Evolutionary conservation across 1,140 invertebrate species (phyloP), one percentile per base, ranked within the genome.

Genomic region (Wiebesia pumilae): DNA sequence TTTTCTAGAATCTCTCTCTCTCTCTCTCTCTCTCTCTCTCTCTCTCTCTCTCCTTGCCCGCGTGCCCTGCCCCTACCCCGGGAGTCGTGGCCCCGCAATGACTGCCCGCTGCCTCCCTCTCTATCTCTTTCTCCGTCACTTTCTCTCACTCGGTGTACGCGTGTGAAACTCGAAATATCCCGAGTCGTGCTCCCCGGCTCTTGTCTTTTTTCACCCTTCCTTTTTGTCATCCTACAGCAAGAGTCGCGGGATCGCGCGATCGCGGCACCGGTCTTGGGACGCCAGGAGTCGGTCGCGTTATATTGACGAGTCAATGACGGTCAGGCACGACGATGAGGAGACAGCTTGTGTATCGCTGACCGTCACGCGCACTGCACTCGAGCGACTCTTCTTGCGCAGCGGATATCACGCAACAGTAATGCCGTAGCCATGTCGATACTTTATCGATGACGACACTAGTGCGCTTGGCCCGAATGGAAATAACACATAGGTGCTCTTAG

Each of bases 1-100:
- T 92, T 92, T 92, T 92, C 91, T 92, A 91, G 88, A 90, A 79
- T 88, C 89, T 86, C 90, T 91, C 89, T 69, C 65, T 77, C 71
- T 80, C 84, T 81, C 81, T 83, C 81, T 81, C 77, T 69, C 40
- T n/a, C n/a, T n/a, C n/a, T n/a, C n/a, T n/a, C n/a, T n/a, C n/a
- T 88, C 89, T 86, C 90, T 91, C 89, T 69, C 43, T 54, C 51
- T 78, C 84, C 79, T 75, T 81, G 35, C 79, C 83, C 30, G 54
- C 54, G 85, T 83, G 35, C 80, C 71, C 75, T 81, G 81, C 77
- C 81, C 65, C 84, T 85, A 88, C 88, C 88, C 88, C 88, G 84
- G 83, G 87, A 88, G 85, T 85, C 62, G 35, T 16, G n/a, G 38
- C 24, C 43, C 62, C 62, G 24, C 43, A 9, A 19, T 1, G n/a